Conservation (phyloP, 2,113 vertebrate genomes). For the Oreochromis niloticus region DNA sequence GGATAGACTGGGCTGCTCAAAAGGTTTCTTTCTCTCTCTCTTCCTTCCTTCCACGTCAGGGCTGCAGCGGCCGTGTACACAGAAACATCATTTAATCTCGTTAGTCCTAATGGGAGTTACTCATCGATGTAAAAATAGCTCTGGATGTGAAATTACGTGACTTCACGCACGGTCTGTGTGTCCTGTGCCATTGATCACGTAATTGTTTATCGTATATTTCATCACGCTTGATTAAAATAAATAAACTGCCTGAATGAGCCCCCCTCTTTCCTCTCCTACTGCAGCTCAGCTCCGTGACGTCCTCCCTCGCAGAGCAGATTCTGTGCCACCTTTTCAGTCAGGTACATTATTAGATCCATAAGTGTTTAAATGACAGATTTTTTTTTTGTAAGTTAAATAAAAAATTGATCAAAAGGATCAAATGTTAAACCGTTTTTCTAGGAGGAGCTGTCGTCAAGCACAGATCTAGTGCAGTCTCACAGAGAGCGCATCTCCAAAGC, state of each 20-base stretch:
- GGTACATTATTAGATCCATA: slow-evolving; percentile 47
- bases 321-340: slow-evolving; percentile 86
- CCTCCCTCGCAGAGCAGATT: slow-evolving; percentile 83
- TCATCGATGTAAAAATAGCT: not conserved
- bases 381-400: not conserved
- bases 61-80: not conserved
- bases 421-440: not conserved
- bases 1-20: slow-evolving; percentile 93
- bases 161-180: not conserved
- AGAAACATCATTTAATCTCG: not conserved
- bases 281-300: slow-evolving; percentile 81
- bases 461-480: slow-evolving; percentile 79
- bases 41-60: not conserved
- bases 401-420: not conserved
- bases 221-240: not conserved
- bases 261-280: not conserved
- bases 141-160: not conserved
- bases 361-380: not conserved
- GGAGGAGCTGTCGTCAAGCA: slow-evolving; percentile 81
- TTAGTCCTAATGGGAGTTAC: not conserved
- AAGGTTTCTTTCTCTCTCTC: slow-evolving; percentile 67
- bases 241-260: not conserved
- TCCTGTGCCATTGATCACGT: not conserved
- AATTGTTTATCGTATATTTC: not conserved
- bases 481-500: slow-evolving; percentile 77